Percentiles rank a stretch among this genome's conserved stretches.
Conservation (phyloP, 1,140 invertebrate genomes). For the Microplitis mediator region DNA sequence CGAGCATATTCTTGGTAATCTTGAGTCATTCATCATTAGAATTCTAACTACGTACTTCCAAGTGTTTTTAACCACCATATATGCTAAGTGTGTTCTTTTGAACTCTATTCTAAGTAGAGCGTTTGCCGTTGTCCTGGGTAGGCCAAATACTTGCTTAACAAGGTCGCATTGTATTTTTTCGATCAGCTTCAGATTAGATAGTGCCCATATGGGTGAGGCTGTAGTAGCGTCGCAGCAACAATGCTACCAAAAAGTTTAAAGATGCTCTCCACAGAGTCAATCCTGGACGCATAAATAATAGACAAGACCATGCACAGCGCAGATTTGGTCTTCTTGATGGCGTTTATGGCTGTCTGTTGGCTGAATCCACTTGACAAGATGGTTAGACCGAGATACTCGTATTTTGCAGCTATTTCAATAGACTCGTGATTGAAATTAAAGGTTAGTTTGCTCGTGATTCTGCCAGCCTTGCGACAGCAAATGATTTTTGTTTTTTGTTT, state of each 20-base stretch:
- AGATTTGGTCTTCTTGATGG: not conserved
- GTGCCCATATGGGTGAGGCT: not conserved
- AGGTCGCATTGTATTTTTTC: not conserved
- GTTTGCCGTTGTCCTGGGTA: not conserved
- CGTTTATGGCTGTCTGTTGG: not conserved
- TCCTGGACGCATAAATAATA: not conserved
- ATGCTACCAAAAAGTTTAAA: not conserved
- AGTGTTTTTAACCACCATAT: not conserved
- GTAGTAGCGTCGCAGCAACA: not conserved
- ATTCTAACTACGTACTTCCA: not conserved
- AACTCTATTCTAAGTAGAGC: not conserved
- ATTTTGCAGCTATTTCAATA: not conserved
- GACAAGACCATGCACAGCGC: not conserved
- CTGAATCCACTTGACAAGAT: not conserved
- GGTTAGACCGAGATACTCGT: not conserved
- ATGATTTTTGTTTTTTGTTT: constrained; percentile 37
- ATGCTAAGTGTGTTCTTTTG: not conserved
- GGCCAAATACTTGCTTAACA: not conserved
- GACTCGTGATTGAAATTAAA: not conserved
- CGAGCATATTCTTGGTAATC: not conserved
- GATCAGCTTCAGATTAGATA: not conserved
- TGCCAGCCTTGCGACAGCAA: constrained; percentile 26
- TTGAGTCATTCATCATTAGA: not conserved
- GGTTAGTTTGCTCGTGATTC: not conserved
- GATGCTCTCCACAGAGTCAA: not conserved